These are phyloP conservation scores for Hylomyscus alleni DNA, from an alignment of 2,797 vertebrate genomes.

Conservation along the genomic window DNA sequence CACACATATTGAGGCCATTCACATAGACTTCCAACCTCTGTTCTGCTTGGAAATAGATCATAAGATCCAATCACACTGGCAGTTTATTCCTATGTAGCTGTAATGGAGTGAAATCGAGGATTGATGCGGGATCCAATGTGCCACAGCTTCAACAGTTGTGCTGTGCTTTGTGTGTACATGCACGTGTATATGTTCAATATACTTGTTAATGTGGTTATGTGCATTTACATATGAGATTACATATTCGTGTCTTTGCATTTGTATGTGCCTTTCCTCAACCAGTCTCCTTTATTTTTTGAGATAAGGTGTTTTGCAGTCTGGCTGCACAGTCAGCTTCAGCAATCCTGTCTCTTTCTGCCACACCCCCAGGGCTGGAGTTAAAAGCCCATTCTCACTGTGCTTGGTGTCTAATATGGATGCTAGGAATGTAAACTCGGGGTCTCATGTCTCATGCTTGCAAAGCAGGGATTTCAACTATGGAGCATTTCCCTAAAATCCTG, in stretches of 20 bases:
- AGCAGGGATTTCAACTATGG: background rate
- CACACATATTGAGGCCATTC: background rate
- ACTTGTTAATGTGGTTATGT: background rate
- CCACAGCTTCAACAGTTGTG: background rate
- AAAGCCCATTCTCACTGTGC: background rate
- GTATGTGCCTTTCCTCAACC: background rate
- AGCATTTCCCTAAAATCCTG: too few species aligned
- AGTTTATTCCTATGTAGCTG: background rate
- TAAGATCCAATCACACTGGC: background rate
- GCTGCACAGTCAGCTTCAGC: too few species aligned
- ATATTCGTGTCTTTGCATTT: background rate
- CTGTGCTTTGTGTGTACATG: background rate
- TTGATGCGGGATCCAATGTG: background rate
- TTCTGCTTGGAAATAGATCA: slow-evolving; percentile 30
- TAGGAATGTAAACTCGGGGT: background rate
- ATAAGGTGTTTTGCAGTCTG: background rate
- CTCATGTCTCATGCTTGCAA: background rate
- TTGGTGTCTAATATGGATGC: background rate
- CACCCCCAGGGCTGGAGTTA: background rate
- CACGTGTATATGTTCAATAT: background rate
- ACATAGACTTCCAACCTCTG: background rate
- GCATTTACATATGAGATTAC: too few species aligned
- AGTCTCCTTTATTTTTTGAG: background rate
- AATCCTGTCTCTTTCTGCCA: background rate
- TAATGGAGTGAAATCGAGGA: background rate